Conservation (phyloP, 2,888 invertebrate genomes). For the Linyphia triangularis region DNA sequence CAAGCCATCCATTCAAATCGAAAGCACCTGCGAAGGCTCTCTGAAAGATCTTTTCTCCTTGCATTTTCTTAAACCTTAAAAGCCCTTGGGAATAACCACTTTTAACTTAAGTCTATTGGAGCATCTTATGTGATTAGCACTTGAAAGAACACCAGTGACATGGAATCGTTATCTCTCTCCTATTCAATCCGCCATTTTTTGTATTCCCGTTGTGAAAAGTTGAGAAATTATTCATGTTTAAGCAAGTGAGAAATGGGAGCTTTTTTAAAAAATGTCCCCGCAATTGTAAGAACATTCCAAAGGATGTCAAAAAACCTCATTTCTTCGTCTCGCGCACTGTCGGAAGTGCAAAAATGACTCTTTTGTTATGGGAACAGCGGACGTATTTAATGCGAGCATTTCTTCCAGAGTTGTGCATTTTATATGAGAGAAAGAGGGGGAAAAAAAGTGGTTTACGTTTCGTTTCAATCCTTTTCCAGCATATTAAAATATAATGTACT, state of each 20-base stretch:
- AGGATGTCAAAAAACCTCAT: slow-evolving; percentile 3
- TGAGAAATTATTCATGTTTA: slow-evolving; percentile 41
- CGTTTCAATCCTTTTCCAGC: no score
- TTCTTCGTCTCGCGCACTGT: not conserved
- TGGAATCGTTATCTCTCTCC: not conserved
- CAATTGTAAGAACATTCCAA: slow-evolving; percentile 1
- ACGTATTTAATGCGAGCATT: not conserved
- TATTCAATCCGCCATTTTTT: not conserved
- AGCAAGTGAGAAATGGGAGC: slow-evolving; percentile 28
- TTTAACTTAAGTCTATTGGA: slow-evolving; percentile 52
- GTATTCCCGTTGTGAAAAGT: slow-evolving; percentile 21
- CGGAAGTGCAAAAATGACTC: not conserved
- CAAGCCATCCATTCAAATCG: not conserved
- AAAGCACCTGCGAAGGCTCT: slow-evolving; percentile 28
- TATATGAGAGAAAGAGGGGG: not conserved
- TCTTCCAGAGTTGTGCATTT: not conserved
- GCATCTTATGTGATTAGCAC: slow-evolving; percentile 57
- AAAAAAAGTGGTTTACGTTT: no score
- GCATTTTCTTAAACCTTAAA: slow-evolving; percentile 33
- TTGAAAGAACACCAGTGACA: slow-evolving; percentile 54
- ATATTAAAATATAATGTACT: no score
- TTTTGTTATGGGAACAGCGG: not conserved
- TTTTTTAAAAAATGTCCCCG: not conserved
- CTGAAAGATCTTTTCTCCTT: slow-evolving; percentile 5
- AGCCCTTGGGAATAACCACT: slow-evolving; percentile 20